Percentiles rank a stretch among this genome's conserved stretches.
These are phyloP conservation scores for Parazoanthus atlanticus DNA, from an alignment of 92 coral and sea anemone genomes.

Conservation along the genomic window DNA sequence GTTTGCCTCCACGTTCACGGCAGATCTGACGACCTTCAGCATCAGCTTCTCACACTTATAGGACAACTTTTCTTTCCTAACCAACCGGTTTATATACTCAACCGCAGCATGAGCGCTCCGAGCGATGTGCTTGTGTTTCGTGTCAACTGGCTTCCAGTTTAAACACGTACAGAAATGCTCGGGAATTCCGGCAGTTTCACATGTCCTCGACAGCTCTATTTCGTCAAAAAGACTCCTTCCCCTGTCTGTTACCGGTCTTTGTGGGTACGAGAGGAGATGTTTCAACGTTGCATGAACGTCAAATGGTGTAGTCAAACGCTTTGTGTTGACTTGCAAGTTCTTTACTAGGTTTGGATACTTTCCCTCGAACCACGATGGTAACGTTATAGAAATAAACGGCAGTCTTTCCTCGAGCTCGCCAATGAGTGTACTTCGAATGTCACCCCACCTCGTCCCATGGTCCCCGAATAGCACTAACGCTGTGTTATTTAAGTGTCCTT, in stretches of 20 bases:
- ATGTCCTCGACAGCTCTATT: constrained; percentile 60
- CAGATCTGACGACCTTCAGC: constrained; percentile 42
- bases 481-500: constrained; percentile 61
- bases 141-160: constrained; percentile 56
- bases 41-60: constrained; percentile 52
- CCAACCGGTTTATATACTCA: constrained; percentile 31
- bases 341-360: constrained; percentile 52
- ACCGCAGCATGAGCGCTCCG: constrained; percentile 42
- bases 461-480: constrained; percentile 61
- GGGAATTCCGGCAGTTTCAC: constrained; percentile 64
- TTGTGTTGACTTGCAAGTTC: constrained; percentile 45
- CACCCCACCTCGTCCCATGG: constrained; percentile 73
- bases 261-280: constrained; percentile 55
- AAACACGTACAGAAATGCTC: constrained; percentile 71
- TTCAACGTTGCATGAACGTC: constrained; percentile 70
- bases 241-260: constrained; percentile 21
- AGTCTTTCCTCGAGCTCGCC: constrained; percentile 73
- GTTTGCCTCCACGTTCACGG: constrained; percentile 53
- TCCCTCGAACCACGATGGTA: constrained; percentile 63
- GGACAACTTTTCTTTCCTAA: constrained; percentile 21
- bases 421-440: constrained; percentile 60
- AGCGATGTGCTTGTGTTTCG: constrained; percentile 46
- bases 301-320: constrained; percentile 61
- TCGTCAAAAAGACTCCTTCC: constrained; percentile 70
- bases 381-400: constrained; percentile 59